phyloP scores from a whole-genome alignment of 2,797 vertebrate species.

The Cossypha niveicapilla region DNA sequence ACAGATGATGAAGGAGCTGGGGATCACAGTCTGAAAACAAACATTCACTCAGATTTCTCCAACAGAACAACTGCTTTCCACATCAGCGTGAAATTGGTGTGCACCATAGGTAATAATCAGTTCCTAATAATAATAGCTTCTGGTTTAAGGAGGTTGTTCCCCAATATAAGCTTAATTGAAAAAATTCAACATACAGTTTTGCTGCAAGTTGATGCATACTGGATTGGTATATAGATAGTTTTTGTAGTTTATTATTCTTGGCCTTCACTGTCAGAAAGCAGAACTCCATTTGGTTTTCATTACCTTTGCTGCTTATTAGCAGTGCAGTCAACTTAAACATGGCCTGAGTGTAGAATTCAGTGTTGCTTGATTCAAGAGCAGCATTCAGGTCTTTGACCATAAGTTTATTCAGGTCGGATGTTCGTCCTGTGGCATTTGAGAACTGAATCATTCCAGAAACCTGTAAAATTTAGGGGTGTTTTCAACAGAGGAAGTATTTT shows the following conservation, averaged over 20 bases:
- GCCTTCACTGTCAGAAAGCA: background rate
- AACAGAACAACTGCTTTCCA: background rate
- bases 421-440: constrained; percentile 80
- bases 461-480: constrained; percentile 60
- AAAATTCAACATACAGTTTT: background rate
- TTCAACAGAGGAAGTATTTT: background rate
- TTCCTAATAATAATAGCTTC: background rate
- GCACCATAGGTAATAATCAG: background rate
- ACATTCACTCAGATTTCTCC: constrained; percentile 13
- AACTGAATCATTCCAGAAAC: constrained; percentile 96
- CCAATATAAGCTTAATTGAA: background rate
- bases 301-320: constrained; percentile 92
- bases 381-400: constrained; percentile 87
- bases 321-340: constrained; percentile 95
- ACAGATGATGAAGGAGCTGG: constrained; percentile 91
- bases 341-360: constrained; percentile 87
- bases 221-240: background rate
- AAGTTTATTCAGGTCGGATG: constrained; percentile 86
- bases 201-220: background rate
- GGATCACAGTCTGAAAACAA: constrained; percentile 85
- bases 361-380: constrained; percentile 77
- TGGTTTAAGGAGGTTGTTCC: background rate
- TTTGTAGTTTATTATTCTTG: background rate
- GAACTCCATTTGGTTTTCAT: background rate
- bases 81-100: background rate